Conservation (phyloP, 2,888 invertebrate genomes). For the Hypomecis atomaria region DNA sequence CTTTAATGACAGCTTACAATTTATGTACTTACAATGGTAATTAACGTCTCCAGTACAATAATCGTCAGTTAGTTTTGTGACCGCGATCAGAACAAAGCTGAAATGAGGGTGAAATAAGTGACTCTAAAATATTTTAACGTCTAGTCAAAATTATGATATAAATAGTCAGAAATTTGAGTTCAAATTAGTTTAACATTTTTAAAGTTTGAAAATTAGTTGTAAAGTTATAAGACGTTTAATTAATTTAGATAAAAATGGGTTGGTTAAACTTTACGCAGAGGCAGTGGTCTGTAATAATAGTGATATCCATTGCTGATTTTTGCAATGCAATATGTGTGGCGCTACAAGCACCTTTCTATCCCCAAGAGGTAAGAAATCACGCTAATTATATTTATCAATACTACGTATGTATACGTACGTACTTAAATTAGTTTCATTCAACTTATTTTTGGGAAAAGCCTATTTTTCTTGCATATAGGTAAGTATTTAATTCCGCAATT, state of each 20-base stretch:
- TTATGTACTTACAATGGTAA: conserved; percentile 36
- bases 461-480: too few relatives aligned
- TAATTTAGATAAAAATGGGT: conserved; percentile 72
- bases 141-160: conserved; percentile 13
- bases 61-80: conserved; percentile 57
- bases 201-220: not conserved
- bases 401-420: too few relatives aligned
- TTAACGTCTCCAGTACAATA: conserved; percentile 55
- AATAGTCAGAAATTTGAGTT: conserved; percentile 50
- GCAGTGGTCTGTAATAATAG: conserved; percentile 91
- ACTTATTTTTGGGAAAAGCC: too few relatives aligned
- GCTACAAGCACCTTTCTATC: conserved; percentile 94
- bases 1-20: conserved; percentile 25
- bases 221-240: not conserved
- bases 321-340: conserved; percentile 94
- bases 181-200: conserved; percentile 3
- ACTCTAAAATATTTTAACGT: conserved; percentile 26
- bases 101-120: conserved; percentile 60
- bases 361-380: conserved; percentile 87
- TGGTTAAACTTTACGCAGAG: conserved; percentile 86
- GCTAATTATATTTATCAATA: too few relatives aligned
- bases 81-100: conserved; percentile 54
- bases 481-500: too few relatives aligned
- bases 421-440: too few relatives aligned
- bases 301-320: conserved; percentile 92